Percentiles rank a stretch among this genome's conserved stretches.
Conservation (phyloP, 1,140 invertebrate species). For the Drosophila paulistorum region DNA sequence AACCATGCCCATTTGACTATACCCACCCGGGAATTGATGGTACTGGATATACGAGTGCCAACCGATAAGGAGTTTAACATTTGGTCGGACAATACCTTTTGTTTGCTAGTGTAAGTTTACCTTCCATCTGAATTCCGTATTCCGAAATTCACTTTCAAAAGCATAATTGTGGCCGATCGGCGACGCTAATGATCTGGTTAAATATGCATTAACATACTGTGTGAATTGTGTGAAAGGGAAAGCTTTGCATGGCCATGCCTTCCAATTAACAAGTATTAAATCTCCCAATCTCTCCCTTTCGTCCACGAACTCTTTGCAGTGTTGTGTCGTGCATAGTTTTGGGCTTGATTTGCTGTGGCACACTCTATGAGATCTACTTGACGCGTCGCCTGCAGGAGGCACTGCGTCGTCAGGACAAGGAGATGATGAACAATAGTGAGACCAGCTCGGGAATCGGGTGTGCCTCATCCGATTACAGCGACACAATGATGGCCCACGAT, state of each 20-base stretch:
- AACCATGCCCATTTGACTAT: slow-evolving; percentile 84
- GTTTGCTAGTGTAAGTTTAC: slow-evolving; percentile 87
- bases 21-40: slow-evolving; percentile 79
- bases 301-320: slow-evolving; percentile 77
- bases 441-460: slow-evolving; percentile 83
- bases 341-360: slow-evolving; percentile 86
- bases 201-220: slow-evolving; percentile 25
- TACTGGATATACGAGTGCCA: slow-evolving; percentile 87
- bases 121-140: neutral
- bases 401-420: slow-evolving; percentile 74
- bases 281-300: neutral
- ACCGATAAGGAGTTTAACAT: slow-evolving; percentile 87
- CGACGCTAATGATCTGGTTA: slow-evolving; percentile 37
- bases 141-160: slow-evolving; percentile 47
- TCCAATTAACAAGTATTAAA: slow-evolving; percentile 11
- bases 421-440: slow-evolving; percentile 81
- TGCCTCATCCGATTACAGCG: slow-evolving; percentile 82
- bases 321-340: slow-evolving; percentile 85
- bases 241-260: slow-evolving; percentile 30
- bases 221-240: slow-evolving; percentile 43
- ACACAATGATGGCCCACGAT: slow-evolving; percentile 71
- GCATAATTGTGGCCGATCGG: neutral
- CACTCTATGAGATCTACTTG: slow-evolving; percentile 85
- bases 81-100: slow-evolving; percentile 88
- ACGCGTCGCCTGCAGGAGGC: slow-evolving; percentile 80